phyloP scores from a whole-genome alignment of 2,113 vertebrate species.

The Chlorodrepanis virens region DNA sequence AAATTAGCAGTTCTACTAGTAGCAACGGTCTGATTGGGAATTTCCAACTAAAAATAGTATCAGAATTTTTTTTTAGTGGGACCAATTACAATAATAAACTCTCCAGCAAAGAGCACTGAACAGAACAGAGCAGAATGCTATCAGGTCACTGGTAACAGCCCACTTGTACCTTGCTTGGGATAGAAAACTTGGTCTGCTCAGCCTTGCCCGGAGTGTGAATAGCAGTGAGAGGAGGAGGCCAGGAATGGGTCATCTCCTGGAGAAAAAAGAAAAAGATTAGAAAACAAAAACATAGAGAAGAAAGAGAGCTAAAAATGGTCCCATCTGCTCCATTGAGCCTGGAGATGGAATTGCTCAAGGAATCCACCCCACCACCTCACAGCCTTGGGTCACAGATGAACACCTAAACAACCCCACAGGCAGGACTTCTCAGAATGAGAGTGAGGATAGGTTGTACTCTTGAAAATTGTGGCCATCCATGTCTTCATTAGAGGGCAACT shows the following conservation, averaged over 20 bases:
- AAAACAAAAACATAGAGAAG: background rate
- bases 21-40: background rate
- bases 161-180: conserved; percentile 82
- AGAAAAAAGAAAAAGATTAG: conserved; percentile 15
- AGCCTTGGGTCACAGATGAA: background rate
- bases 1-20: background rate
- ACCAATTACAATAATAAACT: conserved; percentile 9
- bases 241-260: conserved; percentile 90
- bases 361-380: background rate
- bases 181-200: conserved; percentile 86
- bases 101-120: background rate
- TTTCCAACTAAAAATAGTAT: conserved; percentile 24
- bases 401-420: background rate
- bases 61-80: background rate
- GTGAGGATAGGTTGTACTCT: background rate
- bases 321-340: background rate
- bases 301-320: background rate
- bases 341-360: background rate
- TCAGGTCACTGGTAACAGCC: background rate
- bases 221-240: conserved; percentile 87
- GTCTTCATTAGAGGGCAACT: background rate
- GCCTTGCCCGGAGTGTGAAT: conserved; percentile 88
- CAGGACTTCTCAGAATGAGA: background rate
- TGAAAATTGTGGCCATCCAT: background rate
- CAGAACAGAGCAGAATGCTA: conserved; percentile 14